These are phyloP conservation scores for Parelbella ahira DNA, from an alignment of 2,888 invertebrate genomes.

Conservation along the genomic window DNA sequence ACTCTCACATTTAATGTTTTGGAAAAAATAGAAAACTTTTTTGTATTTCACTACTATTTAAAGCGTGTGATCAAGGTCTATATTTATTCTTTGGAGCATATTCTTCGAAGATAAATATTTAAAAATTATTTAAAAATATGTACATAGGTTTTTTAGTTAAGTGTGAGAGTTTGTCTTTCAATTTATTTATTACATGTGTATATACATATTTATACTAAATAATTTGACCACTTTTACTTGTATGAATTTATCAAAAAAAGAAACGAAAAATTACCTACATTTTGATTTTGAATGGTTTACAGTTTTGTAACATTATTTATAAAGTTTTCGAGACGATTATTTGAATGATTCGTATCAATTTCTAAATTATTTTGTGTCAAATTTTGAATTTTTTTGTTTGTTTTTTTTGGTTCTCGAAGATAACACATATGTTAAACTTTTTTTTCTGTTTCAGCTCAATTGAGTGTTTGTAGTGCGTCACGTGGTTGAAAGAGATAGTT, in stretches of 20 bases:
- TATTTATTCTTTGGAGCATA: too few relatives aligned
- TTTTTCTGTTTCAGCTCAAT: constrained; percentile 18
- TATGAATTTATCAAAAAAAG: constrained; percentile 15
- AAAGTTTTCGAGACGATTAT: not conserved
- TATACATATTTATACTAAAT: constrained; percentile 2
- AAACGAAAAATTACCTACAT: too few relatives aligned
- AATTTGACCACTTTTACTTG: constrained; percentile 14
- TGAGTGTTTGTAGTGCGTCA: constrained; percentile 1
- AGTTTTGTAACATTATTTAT: constrained; percentile 13
- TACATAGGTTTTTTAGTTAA: too few relatives aligned
- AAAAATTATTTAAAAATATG: too few relatives aligned
- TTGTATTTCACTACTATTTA: too few relatives aligned
- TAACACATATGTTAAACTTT: not conserved
- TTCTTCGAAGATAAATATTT: too few relatives aligned
- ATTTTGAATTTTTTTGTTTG: constrained; percentile 2
- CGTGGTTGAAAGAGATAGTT: not conserved
- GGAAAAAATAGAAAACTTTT: too few relatives aligned
- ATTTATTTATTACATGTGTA: not conserved
- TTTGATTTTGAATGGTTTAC: constrained; percentile 4
- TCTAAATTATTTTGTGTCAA: constrained; percentile 11
- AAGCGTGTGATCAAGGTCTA: too few relatives aligned
- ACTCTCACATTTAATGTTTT: too few relatives aligned
- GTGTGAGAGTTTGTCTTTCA: not conserved
- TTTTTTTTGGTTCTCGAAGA: not conserved
- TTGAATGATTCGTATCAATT: constrained; percentile 14